phyloP scores from a whole-genome alignment of 23 tunicate genomes.

The Styela clava region DNA sequence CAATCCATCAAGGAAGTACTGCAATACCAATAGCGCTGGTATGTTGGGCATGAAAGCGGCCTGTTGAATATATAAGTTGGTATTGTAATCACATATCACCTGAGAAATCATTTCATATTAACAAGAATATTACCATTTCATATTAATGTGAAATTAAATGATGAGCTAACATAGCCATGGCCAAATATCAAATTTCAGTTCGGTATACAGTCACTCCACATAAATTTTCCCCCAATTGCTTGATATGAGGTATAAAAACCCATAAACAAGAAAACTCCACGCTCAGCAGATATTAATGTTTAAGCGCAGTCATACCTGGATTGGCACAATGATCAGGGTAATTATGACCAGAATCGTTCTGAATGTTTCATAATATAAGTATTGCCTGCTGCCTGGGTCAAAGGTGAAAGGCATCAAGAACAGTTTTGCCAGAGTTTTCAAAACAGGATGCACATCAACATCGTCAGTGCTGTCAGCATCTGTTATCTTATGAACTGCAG shows the following conservation, averaged over 20 bases:
- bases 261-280: too few relatives aligned
- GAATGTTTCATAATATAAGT: constrained; percentile 43
- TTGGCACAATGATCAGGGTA: constrained; percentile 62
- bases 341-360: constrained; percentile 31
- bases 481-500: constrained; percentile 13
- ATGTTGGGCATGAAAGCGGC: constrained; percentile 62
- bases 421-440: not conserved
- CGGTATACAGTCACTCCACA: too few relatives aligned
- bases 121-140: not conserved
- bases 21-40: constrained; percentile 35
- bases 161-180: too few relatives aligned
- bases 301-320: constrained; percentile 82
- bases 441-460: constrained; percentile 2
- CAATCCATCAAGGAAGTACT: constrained; percentile 59
- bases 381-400: constrained; percentile 52
- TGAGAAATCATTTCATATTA: not conserved
- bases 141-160: too few relatives aligned
- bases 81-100: not conserved
- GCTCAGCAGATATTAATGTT: too few relatives aligned
- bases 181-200: not conserved
- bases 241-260: too few relatives aligned
- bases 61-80: constrained; percentile 20
- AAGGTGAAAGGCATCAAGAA: constrained; percentile 63
- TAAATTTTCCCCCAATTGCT: too few relatives aligned
- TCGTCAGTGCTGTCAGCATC: not conserved